Evolutionary conservation across 2,113 vertebrate genomes (phyloP), one percentile per base, ranked within the genome.

Genomic region (Rhabdomys dilectus): DNA sequence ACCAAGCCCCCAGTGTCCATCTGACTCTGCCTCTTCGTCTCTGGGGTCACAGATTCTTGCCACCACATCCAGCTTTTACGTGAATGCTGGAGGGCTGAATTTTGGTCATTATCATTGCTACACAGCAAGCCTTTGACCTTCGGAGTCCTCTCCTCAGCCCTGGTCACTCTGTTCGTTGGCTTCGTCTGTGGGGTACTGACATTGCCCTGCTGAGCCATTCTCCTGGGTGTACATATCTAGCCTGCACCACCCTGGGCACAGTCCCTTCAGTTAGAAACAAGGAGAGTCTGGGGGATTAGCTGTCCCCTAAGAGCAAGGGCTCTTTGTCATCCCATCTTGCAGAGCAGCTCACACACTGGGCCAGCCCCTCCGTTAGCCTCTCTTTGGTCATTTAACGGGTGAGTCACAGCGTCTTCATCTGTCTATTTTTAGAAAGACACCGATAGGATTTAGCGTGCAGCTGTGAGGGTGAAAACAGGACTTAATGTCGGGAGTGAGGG

Each of bases 391-490:
- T 53, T 80, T 90, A 42, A 42, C 2, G 78, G 39, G 15, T 29
- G 70, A 93, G 51, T 22, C 3, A 6, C n/a, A 36, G 60, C 66
- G 66, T 31, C 66, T 72, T 36, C 62, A 42, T 85, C 16, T 24
- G 45, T 48, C 77, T 66, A 68, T n/a, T 82, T 94, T 94, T 93
- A 95, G 89, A 89, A 96, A 78, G 66, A 9, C 8, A 0, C 70
- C 26, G 29, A 76, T 77, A 88, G 85, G 56, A 80, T 84, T 91
- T 89, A 73, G 26, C 34, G 21, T 29, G 48, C 22, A 58, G 72
- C 91, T 66, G 7, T 78, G 85, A 95, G 96, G 93, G 56, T 92
- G 48, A 93, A 97, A 97, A 89, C 88, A 93, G 81, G 56, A 93
- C 78, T 96, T 94, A 75, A 21, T 17, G 39, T 62, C 48, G 80